These are phyloP conservation scores for Lasioglossum marginatum DNA, from an alignment of 2,888 invertebrate species.

Conservation along the genomic window DNA sequence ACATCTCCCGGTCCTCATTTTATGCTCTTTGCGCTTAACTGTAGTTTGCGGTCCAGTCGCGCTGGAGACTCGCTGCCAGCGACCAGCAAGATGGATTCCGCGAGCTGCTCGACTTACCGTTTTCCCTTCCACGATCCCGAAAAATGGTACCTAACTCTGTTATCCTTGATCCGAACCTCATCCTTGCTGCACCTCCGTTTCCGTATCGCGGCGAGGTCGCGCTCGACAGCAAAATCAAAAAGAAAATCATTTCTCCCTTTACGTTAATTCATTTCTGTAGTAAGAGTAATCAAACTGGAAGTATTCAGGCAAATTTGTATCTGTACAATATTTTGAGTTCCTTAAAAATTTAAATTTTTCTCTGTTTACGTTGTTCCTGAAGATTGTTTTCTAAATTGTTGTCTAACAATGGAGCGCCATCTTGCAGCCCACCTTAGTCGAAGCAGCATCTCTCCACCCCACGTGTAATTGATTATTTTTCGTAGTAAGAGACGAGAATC, in stretches of 20 bases:
- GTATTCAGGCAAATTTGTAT: background rate
- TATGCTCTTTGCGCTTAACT: conserved; percentile 78
- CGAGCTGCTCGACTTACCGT: background rate
- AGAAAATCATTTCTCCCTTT: background rate
- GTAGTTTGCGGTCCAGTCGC: conserved; percentile 77
- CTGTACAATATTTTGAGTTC: background rate
- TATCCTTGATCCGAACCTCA: background rate
- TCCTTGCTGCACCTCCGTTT: background rate
- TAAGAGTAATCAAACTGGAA: background rate
- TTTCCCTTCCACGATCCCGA: background rate
- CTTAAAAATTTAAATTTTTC: no score
- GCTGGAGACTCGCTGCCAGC: conserved; percentile 56
- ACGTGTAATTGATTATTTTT: background rate
- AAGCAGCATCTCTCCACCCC: background rate
- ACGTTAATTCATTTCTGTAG: background rate
- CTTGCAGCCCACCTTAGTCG: background rate
- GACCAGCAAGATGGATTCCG: conserved; percentile 30
- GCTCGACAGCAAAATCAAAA: background rate
- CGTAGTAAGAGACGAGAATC: background rate
- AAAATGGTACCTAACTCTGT: background rate
- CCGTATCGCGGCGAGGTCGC: background rate
- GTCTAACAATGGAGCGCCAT: background rate
- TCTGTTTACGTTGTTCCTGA: background rate
- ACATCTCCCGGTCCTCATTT: conserved; percentile 75
- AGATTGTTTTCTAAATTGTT: background rate